phyloP scores from a whole-genome alignment of 2,797 vertebrate species.

The Pseudochirops cupreus region DNA sequence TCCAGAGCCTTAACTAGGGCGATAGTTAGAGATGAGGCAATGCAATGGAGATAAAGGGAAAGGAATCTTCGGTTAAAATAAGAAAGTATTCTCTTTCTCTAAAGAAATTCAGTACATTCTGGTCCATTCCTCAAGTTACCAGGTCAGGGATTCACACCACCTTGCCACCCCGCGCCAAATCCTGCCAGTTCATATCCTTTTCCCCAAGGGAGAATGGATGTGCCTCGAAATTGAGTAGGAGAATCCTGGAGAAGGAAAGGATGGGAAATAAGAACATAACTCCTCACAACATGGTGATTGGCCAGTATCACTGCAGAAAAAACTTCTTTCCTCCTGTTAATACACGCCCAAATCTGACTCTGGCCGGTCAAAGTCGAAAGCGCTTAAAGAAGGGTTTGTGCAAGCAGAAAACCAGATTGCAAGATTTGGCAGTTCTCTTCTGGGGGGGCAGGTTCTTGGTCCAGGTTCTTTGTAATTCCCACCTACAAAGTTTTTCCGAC shows the following conservation, averaged over 20 bases:
- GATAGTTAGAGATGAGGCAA: background rate
- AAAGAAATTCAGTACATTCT: background rate
- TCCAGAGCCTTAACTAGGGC: background rate
- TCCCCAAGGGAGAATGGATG: background rate
- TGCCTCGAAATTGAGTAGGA: background rate
- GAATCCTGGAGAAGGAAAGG: background rate
- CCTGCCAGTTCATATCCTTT: background rate
- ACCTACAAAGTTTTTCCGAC: background rate
- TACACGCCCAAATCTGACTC: background rate
- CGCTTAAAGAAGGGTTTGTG: conserved; percentile 3
- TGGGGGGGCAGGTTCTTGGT: background rate
- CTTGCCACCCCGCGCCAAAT: background rate
- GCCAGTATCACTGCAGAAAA: background rate
- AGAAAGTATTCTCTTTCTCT: background rate
- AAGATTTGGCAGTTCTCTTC: background rate
- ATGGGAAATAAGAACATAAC: background rate
- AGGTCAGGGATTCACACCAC: background rate
- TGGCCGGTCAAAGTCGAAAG: background rate
- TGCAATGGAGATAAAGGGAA: background rate
- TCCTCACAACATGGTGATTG: background rate
- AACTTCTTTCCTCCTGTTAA: background rate
- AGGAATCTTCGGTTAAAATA: background rate
- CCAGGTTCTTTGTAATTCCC: background rate
- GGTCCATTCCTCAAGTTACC: background rate
- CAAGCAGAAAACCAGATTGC: background rate